phyloP scores from a whole-genome alignment of 2,797 vertebrate genomes.

The Ptychadena robeensis region DNA sequence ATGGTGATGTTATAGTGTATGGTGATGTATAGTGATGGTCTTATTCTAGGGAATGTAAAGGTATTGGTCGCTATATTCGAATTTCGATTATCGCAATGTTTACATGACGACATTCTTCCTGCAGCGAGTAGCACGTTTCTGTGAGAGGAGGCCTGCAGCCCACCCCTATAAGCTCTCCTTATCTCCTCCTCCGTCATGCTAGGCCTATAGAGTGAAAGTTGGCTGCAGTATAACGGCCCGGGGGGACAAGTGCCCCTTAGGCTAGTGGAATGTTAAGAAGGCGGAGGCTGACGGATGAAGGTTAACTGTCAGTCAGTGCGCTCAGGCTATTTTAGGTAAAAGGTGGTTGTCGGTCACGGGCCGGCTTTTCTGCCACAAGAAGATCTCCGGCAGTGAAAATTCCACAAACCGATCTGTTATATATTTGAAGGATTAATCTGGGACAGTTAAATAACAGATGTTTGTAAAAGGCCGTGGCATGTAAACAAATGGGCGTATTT shows the following conservation, averaged over 20 bases:
- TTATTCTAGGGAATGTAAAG: too few species aligned
- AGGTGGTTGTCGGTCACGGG: slow-evolving; percentile 5
- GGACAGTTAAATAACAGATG: background rate
- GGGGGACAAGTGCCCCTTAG: background rate
- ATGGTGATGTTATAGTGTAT: too few species aligned
- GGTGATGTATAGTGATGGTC: too few species aligned
- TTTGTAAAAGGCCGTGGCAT: background rate
- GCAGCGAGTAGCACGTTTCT: too few species aligned
- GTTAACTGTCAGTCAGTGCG: background rate
- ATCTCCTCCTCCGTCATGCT: background rate
- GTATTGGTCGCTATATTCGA: too few species aligned
- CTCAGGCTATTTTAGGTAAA: background rate
- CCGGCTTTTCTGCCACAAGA: background rate
- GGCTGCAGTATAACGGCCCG: background rate
- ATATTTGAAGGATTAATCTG: background rate
- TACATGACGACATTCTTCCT: too few species aligned
- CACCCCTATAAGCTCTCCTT: background rate
- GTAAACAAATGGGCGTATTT: background rate
- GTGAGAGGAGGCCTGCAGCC: too few species aligned
- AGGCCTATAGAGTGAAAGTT: background rate
- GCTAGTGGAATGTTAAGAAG: slow-evolving; percentile 13
- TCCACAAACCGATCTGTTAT: background rate
- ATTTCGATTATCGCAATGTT: too few species aligned
- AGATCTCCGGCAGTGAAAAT: background rate
- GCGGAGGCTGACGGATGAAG: background rate